Evolutionary conservation across 1,140 invertebrate genomes (phyloP).

Genomic region (Scaptomyza graminum): DNA sequence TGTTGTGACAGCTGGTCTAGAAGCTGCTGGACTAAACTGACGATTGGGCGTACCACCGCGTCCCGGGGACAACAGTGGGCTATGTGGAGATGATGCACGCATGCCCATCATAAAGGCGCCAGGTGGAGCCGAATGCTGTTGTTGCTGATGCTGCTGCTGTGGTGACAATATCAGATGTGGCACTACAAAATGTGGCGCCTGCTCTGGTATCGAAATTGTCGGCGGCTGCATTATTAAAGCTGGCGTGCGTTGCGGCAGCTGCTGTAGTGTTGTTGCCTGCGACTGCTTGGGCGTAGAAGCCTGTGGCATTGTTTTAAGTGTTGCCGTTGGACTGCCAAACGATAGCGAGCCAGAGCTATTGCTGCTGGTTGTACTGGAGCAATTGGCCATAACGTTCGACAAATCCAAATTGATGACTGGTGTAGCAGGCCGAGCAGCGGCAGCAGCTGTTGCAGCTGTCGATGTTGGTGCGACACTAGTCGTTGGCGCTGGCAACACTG

Average conservation of each 20-base stretch:
- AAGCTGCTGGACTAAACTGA: constrained; percentile 62
- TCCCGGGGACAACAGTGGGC: constrained; percentile 66
- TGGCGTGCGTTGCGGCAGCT: constrained; percentile 45
- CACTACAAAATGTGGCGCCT: constrained; percentile 84
- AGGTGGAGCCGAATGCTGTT: constrained; percentile 33
- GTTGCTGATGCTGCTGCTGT: constrained; percentile 48
- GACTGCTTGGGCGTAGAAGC: constrained; percentile 65
- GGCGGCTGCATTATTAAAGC: constrained; percentile 85
- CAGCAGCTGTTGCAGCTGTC: constrained; percentile 30
- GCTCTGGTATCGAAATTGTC: constrained; percentile 86
- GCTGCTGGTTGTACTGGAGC: constrained; percentile 35
- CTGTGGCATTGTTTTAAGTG: constrained; percentile 52
- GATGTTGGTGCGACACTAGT: constrained; percentile 12
- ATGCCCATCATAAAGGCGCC: constrained; percentile 60
- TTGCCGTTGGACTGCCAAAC: constrained; percentile 60
- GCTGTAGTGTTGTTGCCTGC: constrained; percentile 10
- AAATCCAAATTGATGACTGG: constrained; percentile 70
- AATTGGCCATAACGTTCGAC: constrained; percentile 79
- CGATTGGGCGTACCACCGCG: constrained; percentile 63
- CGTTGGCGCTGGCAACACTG: constrained; percentile 57
- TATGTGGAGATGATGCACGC: constrained; percentile 69
- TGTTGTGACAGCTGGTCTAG: constrained; percentile 19
- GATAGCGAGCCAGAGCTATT: constrained; percentile 51
- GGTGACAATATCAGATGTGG: constrained; percentile 85
- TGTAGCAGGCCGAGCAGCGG: constrained; percentile 18